Evolutionary conservation across 1,140 invertebrate genomes (phyloP), one percentile per base, ranked within the genome.

Genomic region (Zaprionus ghesquierei): DNA sequence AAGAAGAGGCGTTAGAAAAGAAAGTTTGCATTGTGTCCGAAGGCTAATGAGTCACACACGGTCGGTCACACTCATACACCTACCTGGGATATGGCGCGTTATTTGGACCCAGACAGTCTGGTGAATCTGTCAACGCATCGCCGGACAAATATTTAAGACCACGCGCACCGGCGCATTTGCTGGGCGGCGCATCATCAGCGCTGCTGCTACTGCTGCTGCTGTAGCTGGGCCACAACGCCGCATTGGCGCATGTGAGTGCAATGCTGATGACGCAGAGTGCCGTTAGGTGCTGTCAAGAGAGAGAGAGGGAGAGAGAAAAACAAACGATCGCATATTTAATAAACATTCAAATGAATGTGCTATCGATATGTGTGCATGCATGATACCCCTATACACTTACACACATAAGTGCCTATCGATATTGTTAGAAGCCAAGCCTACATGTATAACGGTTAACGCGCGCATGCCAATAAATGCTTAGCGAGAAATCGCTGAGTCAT

Each of bases 111-210:
- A 96, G 81, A 81, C 96, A 97, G 73, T 96, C 95, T 3, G 92
- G 92, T 10, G 94, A 93, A 87, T 97, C 96, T 59, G 94, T 94
- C 18, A 98, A 92, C 1, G 97, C 97, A 91, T 98, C 96, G 6
- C 97, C 97, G 94, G 96, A 97, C 6, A 96, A 92, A 89, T 97
- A 97, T 92, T 97, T 97, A 50, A 97, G 92, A 22, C 94, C 94
- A 63, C 79, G 92, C 51, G 93, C 94, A 27, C 93, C 93, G 82
- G 93, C 89, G 80, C 94, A 95, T 91, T 93, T 94, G 66, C 92
- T 92, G 10, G 59, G 46, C 44, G 81, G 77, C 71, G 86, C 79
- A 65, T 73, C 33, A 82, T 91, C 54, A 78, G 79, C 54, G 23
- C 65, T 68, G 64, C 65, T 75, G 50, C 78, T n/a, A 20, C 65